These are phyloP conservation scores for Amblyteles armatorius DNA, from an alignment of 2,888 invertebrate species.

Conservation along the genomic window DNA sequence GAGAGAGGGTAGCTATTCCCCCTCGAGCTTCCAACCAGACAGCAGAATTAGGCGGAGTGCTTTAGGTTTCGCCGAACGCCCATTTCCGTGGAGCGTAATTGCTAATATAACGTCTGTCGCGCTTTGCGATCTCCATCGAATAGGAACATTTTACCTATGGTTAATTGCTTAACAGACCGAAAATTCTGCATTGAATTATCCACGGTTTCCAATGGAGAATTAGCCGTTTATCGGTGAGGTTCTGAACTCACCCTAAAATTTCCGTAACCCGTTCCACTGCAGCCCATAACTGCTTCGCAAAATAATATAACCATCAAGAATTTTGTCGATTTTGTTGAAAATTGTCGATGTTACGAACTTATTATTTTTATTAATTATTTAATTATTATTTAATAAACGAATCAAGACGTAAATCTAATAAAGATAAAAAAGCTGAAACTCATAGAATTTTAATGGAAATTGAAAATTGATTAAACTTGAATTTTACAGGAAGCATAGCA, in stretches of 20 bases:
- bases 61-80: conserved; percentile 38
- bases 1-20: conserved; percentile 18
- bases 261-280: not conserved
- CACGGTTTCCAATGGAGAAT: not conserved
- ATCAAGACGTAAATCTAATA: not conserved
- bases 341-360: not conserved
- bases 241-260: not conserved
- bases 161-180: conserved; percentile 39
- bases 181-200: conserved; percentile 47
- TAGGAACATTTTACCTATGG: conserved; percentile 44
- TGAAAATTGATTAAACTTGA: not conserved
- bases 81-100: conserved; percentile 52
- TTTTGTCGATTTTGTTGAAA: not conserved
- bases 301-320: not conserved
- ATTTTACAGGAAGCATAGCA: not conserved
- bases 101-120: conserved; percentile 60
- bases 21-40: conserved; percentile 24
- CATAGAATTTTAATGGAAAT: not conserved
- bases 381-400: not conserved
- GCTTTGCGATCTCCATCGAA: conserved; percentile 33
- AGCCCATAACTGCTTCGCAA: not conserved
- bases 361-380: too few relatives aligned
- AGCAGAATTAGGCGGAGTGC: conserved; percentile 42
- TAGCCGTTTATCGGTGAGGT: conserved; percentile 10
- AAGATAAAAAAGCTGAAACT: not conserved